phyloP scores from a whole-genome alignment of 2,888 invertebrate genomes.

The Drosophila anomelani region DNA sequence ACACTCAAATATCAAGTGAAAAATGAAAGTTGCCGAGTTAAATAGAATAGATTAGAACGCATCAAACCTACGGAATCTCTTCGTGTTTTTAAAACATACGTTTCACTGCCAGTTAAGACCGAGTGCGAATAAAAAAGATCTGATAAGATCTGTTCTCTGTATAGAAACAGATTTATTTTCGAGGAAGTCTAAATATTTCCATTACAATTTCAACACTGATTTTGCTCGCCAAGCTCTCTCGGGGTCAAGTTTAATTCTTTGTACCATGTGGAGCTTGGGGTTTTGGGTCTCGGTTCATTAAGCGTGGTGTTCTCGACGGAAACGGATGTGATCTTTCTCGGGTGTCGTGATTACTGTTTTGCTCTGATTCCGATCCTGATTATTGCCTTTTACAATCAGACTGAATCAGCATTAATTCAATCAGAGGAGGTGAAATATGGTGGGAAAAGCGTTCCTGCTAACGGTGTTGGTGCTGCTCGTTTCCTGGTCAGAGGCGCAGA shows the following conservation, averaged over 20 bases:
- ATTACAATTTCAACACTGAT: constrained; percentile 21
- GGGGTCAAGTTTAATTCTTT: constrained; percentile 28
- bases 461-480: constrained; percentile 32
- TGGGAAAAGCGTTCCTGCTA: constrained; percentile 39
- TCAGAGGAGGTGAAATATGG: constrained; percentile 23
- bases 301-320: constrained; percentile 16
- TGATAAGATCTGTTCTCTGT: constrained; percentile 5
- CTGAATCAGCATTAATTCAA: constrained; percentile 65
- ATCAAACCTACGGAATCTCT: neutral
- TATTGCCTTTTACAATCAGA: constrained; percentile 59
- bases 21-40: constrained; percentile 6
- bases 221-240: constrained; percentile 9
- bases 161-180: too few relatives aligned
- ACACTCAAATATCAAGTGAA: constrained; percentile 2
- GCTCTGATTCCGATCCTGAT: constrained; percentile 56
- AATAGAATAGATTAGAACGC: constrained; percentile 5
- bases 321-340: constrained; percentile 40
- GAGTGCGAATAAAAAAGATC: constrained; percentile 21
- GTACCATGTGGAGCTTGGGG: constrained; percentile 12
- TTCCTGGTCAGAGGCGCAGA: constrained; percentile 30
- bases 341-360: constrained; percentile 23
- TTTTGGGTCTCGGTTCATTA: constrained; percentile 18
- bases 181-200: too few relatives aligned
- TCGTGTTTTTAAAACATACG: constrained; percentile 20
- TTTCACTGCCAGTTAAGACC: constrained; percentile 39